Evolutionary conservation across 2,888 invertebrate genomes (phyloP).

Genomic region (Flexamia atlantica): DNA sequence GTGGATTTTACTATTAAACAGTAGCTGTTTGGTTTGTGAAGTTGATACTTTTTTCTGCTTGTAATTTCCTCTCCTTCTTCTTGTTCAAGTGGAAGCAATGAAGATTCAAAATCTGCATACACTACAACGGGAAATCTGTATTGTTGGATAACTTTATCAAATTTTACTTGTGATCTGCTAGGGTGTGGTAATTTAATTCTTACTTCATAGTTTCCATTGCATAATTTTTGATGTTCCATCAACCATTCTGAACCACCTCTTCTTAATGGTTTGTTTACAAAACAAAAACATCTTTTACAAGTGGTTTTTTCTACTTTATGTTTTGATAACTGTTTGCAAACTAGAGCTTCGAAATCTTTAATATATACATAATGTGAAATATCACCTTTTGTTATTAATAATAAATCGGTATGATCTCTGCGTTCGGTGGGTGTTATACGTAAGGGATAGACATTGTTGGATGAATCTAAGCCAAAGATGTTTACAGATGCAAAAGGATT

Average conservation of each 20-base stretch:
- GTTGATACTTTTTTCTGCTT: slow-evolving; percentile 7
- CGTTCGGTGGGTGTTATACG: neutral
- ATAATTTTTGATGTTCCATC: neutral
- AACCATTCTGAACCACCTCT: slow-evolving; percentile 7
- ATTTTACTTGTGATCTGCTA: neutral
- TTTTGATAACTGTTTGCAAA: neutral
- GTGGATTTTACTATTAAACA: slow-evolving; percentile 32
- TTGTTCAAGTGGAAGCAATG: neutral
- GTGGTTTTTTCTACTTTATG: neutral
- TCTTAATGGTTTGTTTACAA: neutral
- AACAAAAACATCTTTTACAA: slow-evolving; percentile 19
- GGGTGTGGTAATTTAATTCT: neutral
- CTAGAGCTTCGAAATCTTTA: neutral
- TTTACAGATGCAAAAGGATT: neutral
- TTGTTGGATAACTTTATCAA: slow-evolving; percentile 9
- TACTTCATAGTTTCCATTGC: neutral
- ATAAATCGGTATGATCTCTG: slow-evolving; percentile 1
- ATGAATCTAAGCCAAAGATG: neutral
- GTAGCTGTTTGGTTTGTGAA: slow-evolving; percentile 23
- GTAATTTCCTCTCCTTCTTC: neutral
- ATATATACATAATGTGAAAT: slow-evolving; percentile 5
- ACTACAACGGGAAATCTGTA: slow-evolving; percentile 31
- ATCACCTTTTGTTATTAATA: slow-evolving; percentile 13
- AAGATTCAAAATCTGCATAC: slow-evolving; percentile 33
- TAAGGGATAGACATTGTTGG: slow-evolving; percentile 9